Conservation (phyloP, 2,113 vertebrate species). For the Xenopus laevis region DNA sequence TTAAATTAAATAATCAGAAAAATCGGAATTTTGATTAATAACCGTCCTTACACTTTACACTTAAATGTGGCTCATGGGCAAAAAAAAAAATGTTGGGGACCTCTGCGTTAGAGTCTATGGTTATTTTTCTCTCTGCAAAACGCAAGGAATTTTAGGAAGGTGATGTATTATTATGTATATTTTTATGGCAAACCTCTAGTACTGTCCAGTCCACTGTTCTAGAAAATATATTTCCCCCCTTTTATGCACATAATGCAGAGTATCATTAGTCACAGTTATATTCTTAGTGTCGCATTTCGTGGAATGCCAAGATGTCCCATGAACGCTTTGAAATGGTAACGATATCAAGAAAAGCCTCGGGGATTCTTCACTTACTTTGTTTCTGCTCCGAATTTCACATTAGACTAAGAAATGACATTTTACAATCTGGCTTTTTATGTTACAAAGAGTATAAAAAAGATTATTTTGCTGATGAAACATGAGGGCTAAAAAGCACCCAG, state of each 20-base stretch:
- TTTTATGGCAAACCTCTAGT: too few relatives aligned
- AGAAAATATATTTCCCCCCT: too few relatives aligned
- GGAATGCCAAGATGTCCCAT: background rate
- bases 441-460: conserved; percentile 27
- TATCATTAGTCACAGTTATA: background rate
- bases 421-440: conserved; percentile 24
- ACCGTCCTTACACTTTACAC: too few relatives aligned
- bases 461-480: conserved; percentile 47
- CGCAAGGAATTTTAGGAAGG: too few relatives aligned
- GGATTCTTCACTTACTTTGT: conserved; percentile 12
- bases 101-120: too few relatives aligned
- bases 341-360: conserved; percentile 13
- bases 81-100: too few relatives aligned
- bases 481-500: conserved; percentile 32
- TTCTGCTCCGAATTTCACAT: conserved; percentile 27
- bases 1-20: too few relatives aligned
- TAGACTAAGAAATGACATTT: conserved; percentile 37
- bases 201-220: too few relatives aligned
- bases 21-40: too few relatives aligned
- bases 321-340: conserved; percentile 26
- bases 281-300: conserved; percentile 1
- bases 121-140: too few relatives aligned
- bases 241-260: background rate
- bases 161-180: too few relatives aligned
- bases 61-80: too few relatives aligned